Evolutionary conservation across 2,888 invertebrate genomes (phyloP), one percentile per base, ranked within the genome.

Genomic region (Lamellibrachia satsuma): DNA sequence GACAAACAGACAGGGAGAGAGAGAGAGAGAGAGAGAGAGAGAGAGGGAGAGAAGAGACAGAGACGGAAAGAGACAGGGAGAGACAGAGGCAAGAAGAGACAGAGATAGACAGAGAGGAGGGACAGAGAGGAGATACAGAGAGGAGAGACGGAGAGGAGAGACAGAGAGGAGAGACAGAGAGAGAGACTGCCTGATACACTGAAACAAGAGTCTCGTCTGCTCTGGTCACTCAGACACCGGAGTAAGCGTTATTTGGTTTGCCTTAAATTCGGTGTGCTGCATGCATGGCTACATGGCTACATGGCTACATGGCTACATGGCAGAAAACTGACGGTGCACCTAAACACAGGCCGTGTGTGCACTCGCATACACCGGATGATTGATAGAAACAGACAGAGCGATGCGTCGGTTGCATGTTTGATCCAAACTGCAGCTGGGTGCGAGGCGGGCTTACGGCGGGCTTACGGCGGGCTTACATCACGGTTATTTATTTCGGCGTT

Each of bases 341-440:
- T 22, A 75, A 75, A 75, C 75, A 75, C 75, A 75, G 22, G 75
- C 75, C 15, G 75, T n/a, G 22, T 75, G 75, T 75, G 22, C 75
- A 22, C 75, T 75, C 75, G 75, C 15, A 75, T 75, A 75, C 75
- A 15, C 75, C 22, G 75, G 15, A 22, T 75, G 75, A 75, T 75
- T 75, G 75, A 75, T 75, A 75, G 75, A 75, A 75, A 22, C 60
- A 75, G 75, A 75, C 75, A 75, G 15, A 75, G n/a, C 75, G 75
- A 75, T 75, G 75, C 75, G 75, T 22, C 75, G 15, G 15, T 22
- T 75, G 75, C 75, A 75, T 75, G 75, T 75, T 75, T 75, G 75
- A 75, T 75, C n/a, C 75, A 15, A 22, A 22, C 75, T 75, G 6
- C 75, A 75, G 75, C 75, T 75, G 75, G 22, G 60, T 39, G 39